A percentile compares a stretch with the other conserved stretches of the same genome.
phyloP scores from a whole-genome alignment of 2,888 invertebrate genomes.

The Shargacucullia verbasci region DNA sequence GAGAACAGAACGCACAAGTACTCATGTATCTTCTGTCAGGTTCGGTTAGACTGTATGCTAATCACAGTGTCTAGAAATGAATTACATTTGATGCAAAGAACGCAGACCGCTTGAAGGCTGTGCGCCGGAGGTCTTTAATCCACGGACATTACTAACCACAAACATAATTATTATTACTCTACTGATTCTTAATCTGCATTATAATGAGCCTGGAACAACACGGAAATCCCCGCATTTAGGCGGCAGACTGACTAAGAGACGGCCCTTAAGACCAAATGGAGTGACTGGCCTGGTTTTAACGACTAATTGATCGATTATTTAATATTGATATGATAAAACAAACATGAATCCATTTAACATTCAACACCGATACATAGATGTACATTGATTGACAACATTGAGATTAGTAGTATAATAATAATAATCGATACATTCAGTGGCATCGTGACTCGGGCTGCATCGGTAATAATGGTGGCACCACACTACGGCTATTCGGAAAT shows the following conservation, averaged over 20 bases:
- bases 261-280: constrained; percentile 26
- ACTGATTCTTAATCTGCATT: constrained; percentile 15
- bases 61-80: no score
- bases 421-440: constrained; percentile 43
- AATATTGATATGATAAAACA: constrained; percentile 32
- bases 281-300: constrained; percentile 38
- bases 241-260: constrained; percentile 24
- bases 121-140: constrained; percentile 1
- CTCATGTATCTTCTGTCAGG: no score
- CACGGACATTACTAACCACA: constrained; percentile 12
- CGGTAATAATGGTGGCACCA: constrained; percentile 13
- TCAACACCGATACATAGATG: constrained; percentile 52
- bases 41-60: no score
- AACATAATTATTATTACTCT: constrained; percentile 13
- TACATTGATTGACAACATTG: constrained; percentile 61
- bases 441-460: constrained; percentile 30
- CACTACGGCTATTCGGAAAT: constrained; percentile 11
- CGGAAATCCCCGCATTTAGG: constrained; percentile 23
- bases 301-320: constrained; percentile 28
- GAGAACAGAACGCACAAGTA: no score
- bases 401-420: constrained; percentile 37
- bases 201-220: constrained; percentile 27
- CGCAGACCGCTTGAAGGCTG: not conserved
- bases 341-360: constrained; percentile 38
- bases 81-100: not conserved